These are phyloP conservation scores for Athrips mouffetella DNA, from an alignment of 2,888 invertebrate genomes.

Conservation along the genomic window DNA sequence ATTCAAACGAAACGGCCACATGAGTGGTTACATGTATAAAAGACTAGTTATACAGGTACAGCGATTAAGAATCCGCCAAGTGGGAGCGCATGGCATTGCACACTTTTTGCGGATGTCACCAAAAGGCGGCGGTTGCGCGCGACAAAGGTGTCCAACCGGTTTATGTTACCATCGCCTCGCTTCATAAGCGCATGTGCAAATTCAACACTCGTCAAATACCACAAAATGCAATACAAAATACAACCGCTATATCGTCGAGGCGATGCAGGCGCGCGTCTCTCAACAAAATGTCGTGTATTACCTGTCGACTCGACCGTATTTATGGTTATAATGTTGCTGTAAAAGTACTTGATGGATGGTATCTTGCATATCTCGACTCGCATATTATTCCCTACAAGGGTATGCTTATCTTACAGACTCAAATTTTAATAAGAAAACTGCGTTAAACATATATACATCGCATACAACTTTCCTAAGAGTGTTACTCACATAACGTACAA, in stretches of 20 bases:
- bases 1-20: background rate
- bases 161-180: conserved; percentile 61
- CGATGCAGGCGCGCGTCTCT: conserved; percentile 31
- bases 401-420: conserved; percentile 3
- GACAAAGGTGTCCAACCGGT: conserved; percentile 74
- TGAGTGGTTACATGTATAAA: conserved; percentile 18
- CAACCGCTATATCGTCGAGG: conserved; percentile 39
- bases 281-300: conserved; percentile 37
- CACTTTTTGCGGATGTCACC: conserved; percentile 75
- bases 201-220: conserved; percentile 72
- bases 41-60: conserved; percentile 29
- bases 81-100: conserved; percentile 60
- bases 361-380: conserved; percentile 8
- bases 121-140: conserved; percentile 59
- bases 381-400: conserved; percentile 14
- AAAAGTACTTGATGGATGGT: conserved; percentile 30
- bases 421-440: conserved; percentile 5
- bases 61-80: conserved; percentile 56
- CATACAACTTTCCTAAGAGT: too few relatives aligned
- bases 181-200: conserved; percentile 72
- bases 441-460: conserved; percentile 2
- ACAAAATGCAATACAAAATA: conserved; percentile 50
- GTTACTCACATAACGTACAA: too few relatives aligned
- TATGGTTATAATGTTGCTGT: conserved; percentile 31
- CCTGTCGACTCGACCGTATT: conserved; percentile 32